Evolutionary conservation across 2,113 vertebrate genomes (phyloP).

Genomic region (Toxotes chatareus): DNA sequence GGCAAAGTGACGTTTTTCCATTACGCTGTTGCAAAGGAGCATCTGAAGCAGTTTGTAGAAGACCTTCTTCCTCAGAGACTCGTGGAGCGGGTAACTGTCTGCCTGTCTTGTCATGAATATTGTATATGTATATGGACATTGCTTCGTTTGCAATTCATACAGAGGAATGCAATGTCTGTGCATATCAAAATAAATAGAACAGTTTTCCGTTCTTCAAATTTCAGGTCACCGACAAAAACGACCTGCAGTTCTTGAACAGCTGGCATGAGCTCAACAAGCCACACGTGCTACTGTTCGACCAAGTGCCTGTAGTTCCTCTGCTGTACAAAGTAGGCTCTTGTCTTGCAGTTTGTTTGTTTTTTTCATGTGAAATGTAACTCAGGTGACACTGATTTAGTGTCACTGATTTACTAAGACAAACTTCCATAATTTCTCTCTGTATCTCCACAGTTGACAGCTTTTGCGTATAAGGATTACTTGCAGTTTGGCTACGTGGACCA

Average conservation of each 20-base stretch:
- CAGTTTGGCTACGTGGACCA: conserved; percentile 94
- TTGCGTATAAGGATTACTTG: conserved; percentile 92
- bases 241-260: conserved; percentile 89
- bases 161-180: not conserved
- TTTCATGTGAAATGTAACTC: not conserved
- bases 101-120: not conserved
- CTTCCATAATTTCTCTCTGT: not conserved
- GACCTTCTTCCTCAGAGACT: conserved; percentile 93
- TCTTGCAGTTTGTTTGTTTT: not conserved
- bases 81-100: conserved; percentile 89
- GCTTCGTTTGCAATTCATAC: not conserved
- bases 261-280: conserved; percentile 97
- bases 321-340: conserved; percentile 87
- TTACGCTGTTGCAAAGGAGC: conserved; percentile 90
- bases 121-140: not conserved
- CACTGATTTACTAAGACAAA: not conserved
- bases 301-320: conserved; percentile 87
- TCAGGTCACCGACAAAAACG: conserved; percentile 95
- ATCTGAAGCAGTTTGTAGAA: conserved; percentile 93
- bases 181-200: not conserved
- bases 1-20: conserved; percentile 96
- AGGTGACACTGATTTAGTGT: not conserved
- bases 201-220: not conserved
- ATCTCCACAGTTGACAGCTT: conserved; percentile 88
- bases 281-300: conserved; percentile 94